phyloP scores from a whole-genome alignment of 1,140 invertebrate species.

The Cydia splendana region DNA sequence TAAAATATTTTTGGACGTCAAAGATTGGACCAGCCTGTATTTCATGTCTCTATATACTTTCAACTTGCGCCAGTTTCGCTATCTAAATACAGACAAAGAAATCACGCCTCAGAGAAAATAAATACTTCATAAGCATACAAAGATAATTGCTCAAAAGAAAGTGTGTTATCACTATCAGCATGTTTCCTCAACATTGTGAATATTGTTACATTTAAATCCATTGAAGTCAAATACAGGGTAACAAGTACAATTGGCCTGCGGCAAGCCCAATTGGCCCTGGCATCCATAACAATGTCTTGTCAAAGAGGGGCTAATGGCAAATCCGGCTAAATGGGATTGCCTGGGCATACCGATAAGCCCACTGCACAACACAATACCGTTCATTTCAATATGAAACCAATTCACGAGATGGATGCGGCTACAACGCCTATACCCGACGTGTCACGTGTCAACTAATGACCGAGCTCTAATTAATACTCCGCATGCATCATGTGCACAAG shows the following conservation, averaged over 20 bases:
- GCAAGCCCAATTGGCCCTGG: not conserved
- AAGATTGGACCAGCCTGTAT: no score
- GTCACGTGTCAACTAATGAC: slow-evolving; percentile 54
- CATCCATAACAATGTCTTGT: slow-evolving; percentile 34
- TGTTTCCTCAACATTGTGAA: slow-evolving; percentile 10
- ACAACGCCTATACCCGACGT: slow-evolving; percentile 43
- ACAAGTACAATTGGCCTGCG: not conserved
- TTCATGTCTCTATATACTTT: not conserved
- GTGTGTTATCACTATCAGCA: not conserved
- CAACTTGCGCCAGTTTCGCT: not conserved
- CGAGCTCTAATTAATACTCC: slow-evolving; percentile 57
- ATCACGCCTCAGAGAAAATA: not conserved
- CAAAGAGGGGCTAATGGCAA: slow-evolving; percentile 38
- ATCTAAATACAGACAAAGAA: not conserved
- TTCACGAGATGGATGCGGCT: slow-evolving; percentile 52
- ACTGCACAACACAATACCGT: slow-evolving; percentile 41
- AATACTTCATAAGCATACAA: not conserved
- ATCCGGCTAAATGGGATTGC: slow-evolving; percentile 44
- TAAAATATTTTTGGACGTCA: no score
- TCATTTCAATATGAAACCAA: slow-evolving; percentile 60
- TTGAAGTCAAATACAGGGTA: not conserved
- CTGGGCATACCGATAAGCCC: slow-evolving; percentile 42
- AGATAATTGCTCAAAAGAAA: not conserved
- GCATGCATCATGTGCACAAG: slow-evolving; percentile 8
- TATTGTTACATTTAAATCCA: not conserved